Evolutionary conservation across 2,113 vertebrate species (phyloP), one percentile per base, ranked within the genome.

Genomic region (Eolophus roseicapilla): DNA sequence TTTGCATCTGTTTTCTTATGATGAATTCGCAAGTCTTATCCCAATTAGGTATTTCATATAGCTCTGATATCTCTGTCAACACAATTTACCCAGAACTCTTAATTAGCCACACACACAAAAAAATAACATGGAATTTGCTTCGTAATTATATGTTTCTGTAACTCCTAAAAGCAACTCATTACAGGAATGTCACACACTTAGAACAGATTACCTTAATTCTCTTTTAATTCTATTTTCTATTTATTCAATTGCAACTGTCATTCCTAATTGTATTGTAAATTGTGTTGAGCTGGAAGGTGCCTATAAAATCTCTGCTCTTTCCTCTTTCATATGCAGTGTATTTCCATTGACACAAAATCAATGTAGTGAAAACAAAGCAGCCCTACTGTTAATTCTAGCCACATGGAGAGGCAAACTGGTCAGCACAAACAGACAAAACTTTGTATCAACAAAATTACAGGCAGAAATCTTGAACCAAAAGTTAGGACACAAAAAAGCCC

Each of bases 161-260:
- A 96, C 86, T 91, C 85, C 93, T 97, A 88, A 96, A 97, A 98
- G 95, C 90, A 97, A 97, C 84, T 97, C 97, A 95, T 97, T 97
- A 97, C 67, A 96, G 87, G 69, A 96, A 97, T 94, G 94, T 94
- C 57, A 37, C 49, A 9, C 83, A 78, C 96, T 96, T 95, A 94
- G 78, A 97, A 96, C 90, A 97, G 90, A 98, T 97, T 95, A 97
- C 95, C 96, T 98, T 97, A 97, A 97, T 98, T 97, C 83, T 97
- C 73, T 97, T 98, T 98, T 97, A 97, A 97, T 98, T 97, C 83
- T 97, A 75, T 97, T 98, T 97, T 95, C 96, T 97, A 86, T 97
- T 97, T 96, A 97, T 95, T 93, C 92, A 97, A 93, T 97, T 98
- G 93, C 84, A 92, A 96, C 90, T 82, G 77, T 95, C 23, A 0